Conservation (phyloP, 2,113 vertebrate species). For the Aptenodytes forsteri region DNA sequence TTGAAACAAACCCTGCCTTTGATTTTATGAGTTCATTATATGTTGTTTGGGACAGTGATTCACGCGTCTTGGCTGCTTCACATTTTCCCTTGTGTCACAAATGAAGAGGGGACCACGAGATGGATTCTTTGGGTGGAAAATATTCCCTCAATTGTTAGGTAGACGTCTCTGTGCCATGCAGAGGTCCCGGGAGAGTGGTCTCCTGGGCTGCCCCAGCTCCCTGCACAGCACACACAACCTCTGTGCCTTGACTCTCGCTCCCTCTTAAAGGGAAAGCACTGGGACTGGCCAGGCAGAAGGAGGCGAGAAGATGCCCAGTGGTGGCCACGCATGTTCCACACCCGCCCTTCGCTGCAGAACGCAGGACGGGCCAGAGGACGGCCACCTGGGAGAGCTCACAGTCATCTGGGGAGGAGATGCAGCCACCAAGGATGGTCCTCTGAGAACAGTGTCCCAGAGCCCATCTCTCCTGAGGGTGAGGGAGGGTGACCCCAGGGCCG, state of each 20-base stretch:
- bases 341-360: not conserved
- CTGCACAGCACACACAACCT: not conserved
- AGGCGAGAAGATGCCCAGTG: not conserved
- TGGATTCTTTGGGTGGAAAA: slow-evolving; percentile 56
- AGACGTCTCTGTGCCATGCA: not conserved
- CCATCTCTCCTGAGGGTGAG: not conserved
- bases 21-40: slow-evolving; percentile 72
- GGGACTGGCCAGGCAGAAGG: not conserved
- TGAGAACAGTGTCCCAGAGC: not conserved
- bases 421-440: not conserved
- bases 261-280: not conserved
- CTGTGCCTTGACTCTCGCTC: not conserved
- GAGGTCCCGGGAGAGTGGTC: not conserved
- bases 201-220: not conserved
- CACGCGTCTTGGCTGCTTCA: slow-evolving; percentile 61
- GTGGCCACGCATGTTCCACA: not conserved
- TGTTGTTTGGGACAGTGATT: slow-evolving; percentile 69
- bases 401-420: not conserved
- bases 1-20: slow-evolving; percentile 68
- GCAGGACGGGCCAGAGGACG: not conserved
- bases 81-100: slow-evolving; percentile 69
- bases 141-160: slow-evolving; percentile 64
- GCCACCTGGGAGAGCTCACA: not conserved
- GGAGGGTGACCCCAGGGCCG: not conserved
- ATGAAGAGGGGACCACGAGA: slow-evolving; percentile 56